Conservation (phyloP, 2,888 invertebrate species). For the Caenorhabditis uteleia region DNA sequence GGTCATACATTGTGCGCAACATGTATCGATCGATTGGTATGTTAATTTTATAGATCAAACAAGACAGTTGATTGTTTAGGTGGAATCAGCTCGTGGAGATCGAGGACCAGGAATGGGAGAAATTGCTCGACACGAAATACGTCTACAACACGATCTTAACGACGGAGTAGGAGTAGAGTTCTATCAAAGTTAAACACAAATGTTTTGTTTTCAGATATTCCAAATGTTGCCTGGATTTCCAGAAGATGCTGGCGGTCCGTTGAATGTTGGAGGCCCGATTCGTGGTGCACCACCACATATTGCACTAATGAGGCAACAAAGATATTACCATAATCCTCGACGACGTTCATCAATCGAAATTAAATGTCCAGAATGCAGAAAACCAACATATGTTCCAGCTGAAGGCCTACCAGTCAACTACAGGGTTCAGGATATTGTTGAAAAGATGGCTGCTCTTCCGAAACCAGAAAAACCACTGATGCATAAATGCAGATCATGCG, state of each 20-base stretch:
- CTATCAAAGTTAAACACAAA: neutral
- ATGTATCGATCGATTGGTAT: constrained; percentile 39
- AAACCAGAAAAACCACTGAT: constrained; percentile 13
- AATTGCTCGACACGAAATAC: too few species aligned
- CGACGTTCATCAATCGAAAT: constrained; percentile 13
- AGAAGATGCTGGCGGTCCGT: neutral
- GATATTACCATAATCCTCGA: neutral
- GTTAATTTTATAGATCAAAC: too few species aligned
- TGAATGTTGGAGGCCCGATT: neutral
- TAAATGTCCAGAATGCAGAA: constrained; percentile 48
- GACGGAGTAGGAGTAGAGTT: neutral
- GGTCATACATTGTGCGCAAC: constrained; percentile 44
- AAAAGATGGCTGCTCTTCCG: constrained; percentile 7
- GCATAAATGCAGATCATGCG: constrained; percentile 11
- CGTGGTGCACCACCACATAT: constrained; percentile 12
- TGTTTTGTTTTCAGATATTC: neutral
- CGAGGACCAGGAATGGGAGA: too few species aligned
- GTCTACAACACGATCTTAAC: neutral
- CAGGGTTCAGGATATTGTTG: constrained; percentile 33
- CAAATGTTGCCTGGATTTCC: neutral
- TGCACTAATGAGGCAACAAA: neutral
- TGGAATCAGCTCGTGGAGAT: constrained; percentile 4
- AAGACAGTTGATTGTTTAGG: too few species aligned
- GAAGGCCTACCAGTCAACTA: constrained; percentile 43
- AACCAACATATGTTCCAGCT: constrained; percentile 32